Evolutionary conservation across 2,797 vertebrate genomes (phyloP).

Genomic region (Toxotes lorentzi): DNA sequence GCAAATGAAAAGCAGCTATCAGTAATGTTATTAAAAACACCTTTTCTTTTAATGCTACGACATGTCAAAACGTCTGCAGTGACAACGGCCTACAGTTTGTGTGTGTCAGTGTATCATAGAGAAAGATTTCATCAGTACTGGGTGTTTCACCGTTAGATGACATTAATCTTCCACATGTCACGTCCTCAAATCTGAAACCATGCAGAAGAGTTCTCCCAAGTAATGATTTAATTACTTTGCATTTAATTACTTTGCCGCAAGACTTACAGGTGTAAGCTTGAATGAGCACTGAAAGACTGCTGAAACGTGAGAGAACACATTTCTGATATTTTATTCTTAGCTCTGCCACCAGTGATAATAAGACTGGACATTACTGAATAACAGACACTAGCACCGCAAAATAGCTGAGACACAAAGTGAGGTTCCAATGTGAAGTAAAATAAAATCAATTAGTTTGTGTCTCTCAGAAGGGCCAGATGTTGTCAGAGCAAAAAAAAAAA

Average conservation of each 20-base stretch:
- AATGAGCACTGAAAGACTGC: slow-evolving; percentile 34
- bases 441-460: slow-evolving; percentile 43
- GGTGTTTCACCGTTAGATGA: slow-evolving; percentile 25
- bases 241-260: slow-evolving; percentile 68
- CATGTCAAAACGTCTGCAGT: slow-evolving; percentile 24
- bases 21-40: slow-evolving; percentile 25
- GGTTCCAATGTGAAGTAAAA: slow-evolving; percentile 25
- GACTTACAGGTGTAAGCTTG: slow-evolving; percentile 54
- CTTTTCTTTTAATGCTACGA: slow-evolving; percentile 16
- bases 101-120: slow-evolving; percentile 29
- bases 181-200: slow-evolving; percentile 51
- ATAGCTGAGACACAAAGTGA: slow-evolving; percentile 30
- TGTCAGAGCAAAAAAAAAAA: neutral
- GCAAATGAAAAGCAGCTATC: neutral
- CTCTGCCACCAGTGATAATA: slow-evolving; percentile 16
- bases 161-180: slow-evolving; percentile 67
- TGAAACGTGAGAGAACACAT: slow-evolving; percentile 37
- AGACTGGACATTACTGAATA: slow-evolving; percentile 32
- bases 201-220: slow-evolving; percentile 56
- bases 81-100: neutral
- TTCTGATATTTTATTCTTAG: slow-evolving; percentile 42
- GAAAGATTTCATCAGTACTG: slow-evolving; percentile 40
- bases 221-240: slow-evolving; percentile 72
- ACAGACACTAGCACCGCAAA: slow-evolving; percentile 10
- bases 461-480: slow-evolving; percentile 10